phyloP scores from a whole-genome alignment of 2,888 invertebrate genomes.

The Digitonthophagus gazella region DNA sequence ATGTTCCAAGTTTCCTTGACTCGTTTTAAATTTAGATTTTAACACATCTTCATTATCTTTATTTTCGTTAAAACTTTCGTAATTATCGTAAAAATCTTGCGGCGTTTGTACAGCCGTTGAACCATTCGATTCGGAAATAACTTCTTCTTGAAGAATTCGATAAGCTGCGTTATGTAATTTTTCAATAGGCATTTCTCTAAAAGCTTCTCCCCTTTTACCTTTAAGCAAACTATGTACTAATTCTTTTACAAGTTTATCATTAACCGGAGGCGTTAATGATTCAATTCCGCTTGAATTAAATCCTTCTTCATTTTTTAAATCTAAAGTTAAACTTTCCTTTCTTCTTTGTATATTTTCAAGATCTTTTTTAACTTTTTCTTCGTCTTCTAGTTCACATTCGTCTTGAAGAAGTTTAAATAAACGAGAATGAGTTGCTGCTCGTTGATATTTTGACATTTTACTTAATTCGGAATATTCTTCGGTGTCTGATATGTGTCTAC shows the following conservation, averaged over 20 bases:
- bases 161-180: constrained; percentile 60
- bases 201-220: constrained; percentile 56
- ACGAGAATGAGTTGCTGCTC: constrained; percentile 71
- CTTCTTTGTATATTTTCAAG: constrained; percentile 49
- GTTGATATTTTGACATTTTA: constrained; percentile 62
- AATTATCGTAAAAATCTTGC: constrained; percentile 51
- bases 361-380: constrained; percentile 40
- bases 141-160: constrained; percentile 56
- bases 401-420: constrained; percentile 66
- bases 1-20: constrained; percentile 54
- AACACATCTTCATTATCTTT: constrained; percentile 55
- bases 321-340: constrained; percentile 55
- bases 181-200: constrained; percentile 58
- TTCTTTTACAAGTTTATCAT: constrained; percentile 59
- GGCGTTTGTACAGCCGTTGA: constrained; percentile 54
- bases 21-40: constrained; percentile 58
- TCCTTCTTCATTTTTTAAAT: constrained; percentile 55
- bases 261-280: constrained; percentile 52
- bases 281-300: constrained; percentile 56
- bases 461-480: constrained; percentile 62
- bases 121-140: constrained; percentile 44
- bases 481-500: constrained; percentile 64
- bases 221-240: constrained; percentile 58
- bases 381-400: constrained; percentile 49
- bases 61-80: constrained; percentile 56